A percentile compares a stretch with the other conserved stretches of the same genome.
These are phyloP conservation scores for Penelope pileata DNA, from an alignment of 2,113 vertebrate species.

Conservation along the genomic window DNA sequence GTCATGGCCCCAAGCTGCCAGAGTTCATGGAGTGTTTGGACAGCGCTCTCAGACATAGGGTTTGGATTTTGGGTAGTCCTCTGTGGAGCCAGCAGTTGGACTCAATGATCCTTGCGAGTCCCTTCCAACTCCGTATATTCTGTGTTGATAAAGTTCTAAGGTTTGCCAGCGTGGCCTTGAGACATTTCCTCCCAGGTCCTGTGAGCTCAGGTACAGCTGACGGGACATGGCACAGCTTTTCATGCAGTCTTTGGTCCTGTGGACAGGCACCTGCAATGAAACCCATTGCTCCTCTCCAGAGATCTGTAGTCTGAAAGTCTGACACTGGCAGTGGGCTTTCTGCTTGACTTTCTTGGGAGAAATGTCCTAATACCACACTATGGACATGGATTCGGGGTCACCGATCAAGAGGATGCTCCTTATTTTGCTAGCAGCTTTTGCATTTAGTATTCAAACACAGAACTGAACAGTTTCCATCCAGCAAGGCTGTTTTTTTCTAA, in stretches of 20 bases:
- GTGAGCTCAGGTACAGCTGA: background rate
- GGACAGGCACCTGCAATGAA: background rate
- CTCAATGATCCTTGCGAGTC: background rate
- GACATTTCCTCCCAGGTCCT: background rate
- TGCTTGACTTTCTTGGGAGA: background rate
- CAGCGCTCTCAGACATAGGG: background rate
- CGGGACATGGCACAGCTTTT: background rate
- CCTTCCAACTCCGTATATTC: background rate
- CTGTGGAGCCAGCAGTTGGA: background rate
- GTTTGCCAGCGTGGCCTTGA: background rate
- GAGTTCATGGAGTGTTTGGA: background rate
- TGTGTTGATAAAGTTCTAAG: background rate
- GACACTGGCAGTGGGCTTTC: background rate
- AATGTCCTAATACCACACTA: background rate
- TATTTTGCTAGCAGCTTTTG: background rate
- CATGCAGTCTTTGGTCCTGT: background rate
- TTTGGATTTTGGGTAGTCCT: background rate
- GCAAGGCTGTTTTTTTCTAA: background rate
- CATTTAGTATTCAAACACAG: background rate
- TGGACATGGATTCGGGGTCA: background rate
- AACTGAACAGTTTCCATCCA: background rate
- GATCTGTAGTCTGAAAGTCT: background rate
- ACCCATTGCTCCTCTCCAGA: background rate
- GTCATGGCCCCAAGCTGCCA: background rate
- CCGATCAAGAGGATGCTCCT: background rate